These are phyloP conservation scores for Merodon equestris DNA, from an alignment of 2,888 invertebrate genomes.

Conservation along the genomic window DNA sequence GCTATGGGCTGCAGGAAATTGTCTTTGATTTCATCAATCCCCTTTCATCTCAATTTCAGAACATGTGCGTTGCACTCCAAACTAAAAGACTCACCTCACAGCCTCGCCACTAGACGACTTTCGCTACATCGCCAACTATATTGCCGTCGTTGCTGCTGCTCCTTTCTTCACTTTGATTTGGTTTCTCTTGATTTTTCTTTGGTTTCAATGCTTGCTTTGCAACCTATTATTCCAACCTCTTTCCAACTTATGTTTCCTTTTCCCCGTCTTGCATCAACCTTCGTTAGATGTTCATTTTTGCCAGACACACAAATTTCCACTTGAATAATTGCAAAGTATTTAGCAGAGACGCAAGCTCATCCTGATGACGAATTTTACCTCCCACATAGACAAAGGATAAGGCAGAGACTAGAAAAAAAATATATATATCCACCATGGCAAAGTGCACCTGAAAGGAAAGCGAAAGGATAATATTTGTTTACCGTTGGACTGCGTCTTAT, in stretches of 20 bases:
- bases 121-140: no score
- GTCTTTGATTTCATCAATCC: no score
- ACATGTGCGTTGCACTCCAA: no score
- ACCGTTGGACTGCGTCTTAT: constrained; percentile 39
- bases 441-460: constrained; percentile 43
- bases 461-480: constrained; percentile 56
- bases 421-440: background rate
- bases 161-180: no score
- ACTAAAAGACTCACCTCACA: no score
- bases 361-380: constrained; percentile 41
- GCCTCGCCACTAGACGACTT: no score
- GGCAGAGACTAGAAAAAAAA: background rate
- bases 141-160: no score
- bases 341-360: constrained; percentile 49
- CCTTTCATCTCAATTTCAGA: no score
- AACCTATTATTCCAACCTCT: constrained; percentile 21
- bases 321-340: constrained; percentile 65
- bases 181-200: no score
- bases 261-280: background rate
- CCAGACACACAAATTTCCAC: constrained; percentile 67
- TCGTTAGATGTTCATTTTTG: constrained; percentile 48
- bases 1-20: no score
- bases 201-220: no score
- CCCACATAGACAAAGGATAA: constrained; percentile 5
- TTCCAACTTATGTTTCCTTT: background rate